Base-by-base conservation (phyloP, 2,113 vertebrate genomes). In the Aix galericulata region DNA sequence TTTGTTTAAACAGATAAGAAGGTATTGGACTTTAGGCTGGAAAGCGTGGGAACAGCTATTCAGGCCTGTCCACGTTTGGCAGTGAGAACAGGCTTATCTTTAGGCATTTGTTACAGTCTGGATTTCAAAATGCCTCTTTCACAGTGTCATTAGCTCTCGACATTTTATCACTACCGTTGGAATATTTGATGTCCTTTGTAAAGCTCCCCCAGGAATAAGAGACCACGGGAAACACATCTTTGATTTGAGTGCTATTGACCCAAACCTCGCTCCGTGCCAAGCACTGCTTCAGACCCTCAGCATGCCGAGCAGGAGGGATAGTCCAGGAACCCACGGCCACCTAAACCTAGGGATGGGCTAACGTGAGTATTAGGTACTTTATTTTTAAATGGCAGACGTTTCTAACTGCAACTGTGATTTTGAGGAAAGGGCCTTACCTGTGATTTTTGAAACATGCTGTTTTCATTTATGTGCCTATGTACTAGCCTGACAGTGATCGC, bases 241-340 rank as follows among this genome's bases (percentile, higher is more conserved):
- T 56, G 52, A 18, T 34, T 40, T 29, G 14, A 5, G 22, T 11
- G 12, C 20, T 34, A 17, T 4, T 40, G 68, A 52, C 26, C 16
- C 17, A 32, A 46, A 6, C 15, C 44, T 23, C 21, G 20, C 15
- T 34, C 78, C 64, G 3, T 12, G 64, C 60, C 36, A 31, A 17
- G n/a, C 40, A 50, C 50, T 0, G 2, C 46, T 64, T 23, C 0
- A 1, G 27, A 56, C 10, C 13, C 56, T 16, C 0, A 0, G 56
- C 56, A 71, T n/a, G 38, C 8, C 29, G 31, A 67, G 5, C 71
- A 18, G 34, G 68, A 72, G 72, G 13, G 31, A 36, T 29, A 56
- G 53, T 8, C 32, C 40, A 38, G 67, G 52, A 84, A 52, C 53
- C 13, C 50, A 36, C 0, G 12, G 38, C 29, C 15, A 18, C 3